Evolutionary conservation across 2,113 vertebrate genomes (phyloP).

Genomic region (Stercorarius parasiticus): DNA sequence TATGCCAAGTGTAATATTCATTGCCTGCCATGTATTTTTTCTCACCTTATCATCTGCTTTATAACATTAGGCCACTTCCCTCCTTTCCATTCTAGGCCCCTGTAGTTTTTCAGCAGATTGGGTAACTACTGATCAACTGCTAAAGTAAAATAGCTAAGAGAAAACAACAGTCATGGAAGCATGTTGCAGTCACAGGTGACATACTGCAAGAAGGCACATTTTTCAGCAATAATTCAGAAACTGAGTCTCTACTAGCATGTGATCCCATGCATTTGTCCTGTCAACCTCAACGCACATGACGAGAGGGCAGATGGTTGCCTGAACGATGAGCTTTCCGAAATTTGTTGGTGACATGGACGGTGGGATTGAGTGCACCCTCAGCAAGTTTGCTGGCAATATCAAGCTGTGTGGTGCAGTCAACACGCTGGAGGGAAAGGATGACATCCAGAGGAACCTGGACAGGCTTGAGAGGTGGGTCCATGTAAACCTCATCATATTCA

Average conservation of each 20-base stretch:
- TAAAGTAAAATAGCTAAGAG: not conserved
- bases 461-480: not conserved
- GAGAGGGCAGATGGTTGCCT: not conserved
- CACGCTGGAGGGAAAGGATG: not conserved
- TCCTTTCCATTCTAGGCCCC: not conserved
- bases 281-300: not conserved
- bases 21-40: not conserved
- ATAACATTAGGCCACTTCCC: fast-evolving
- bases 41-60: not conserved
- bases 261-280: not conserved
- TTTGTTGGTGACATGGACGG: too few relatives aligned
- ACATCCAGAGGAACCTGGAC: not conserved
- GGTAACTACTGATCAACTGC: not conserved
- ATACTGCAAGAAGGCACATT: not conserved
- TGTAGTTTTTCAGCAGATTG: not conserved
- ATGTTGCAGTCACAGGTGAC: not conserved
- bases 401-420: not conserved
- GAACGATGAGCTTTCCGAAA: not conserved
- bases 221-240: not conserved
- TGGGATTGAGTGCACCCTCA: not conserved
- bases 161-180: not conserved
- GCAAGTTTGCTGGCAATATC: not conserved
- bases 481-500: not conserved
- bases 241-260: not conserved
- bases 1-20: not conserved